Percentiles rank a stretch among this genome's conserved stretches.
phyloP scores from a whole-genome alignment of 2,797 vertebrate species.

The Sorex maritimensis region DNA sequence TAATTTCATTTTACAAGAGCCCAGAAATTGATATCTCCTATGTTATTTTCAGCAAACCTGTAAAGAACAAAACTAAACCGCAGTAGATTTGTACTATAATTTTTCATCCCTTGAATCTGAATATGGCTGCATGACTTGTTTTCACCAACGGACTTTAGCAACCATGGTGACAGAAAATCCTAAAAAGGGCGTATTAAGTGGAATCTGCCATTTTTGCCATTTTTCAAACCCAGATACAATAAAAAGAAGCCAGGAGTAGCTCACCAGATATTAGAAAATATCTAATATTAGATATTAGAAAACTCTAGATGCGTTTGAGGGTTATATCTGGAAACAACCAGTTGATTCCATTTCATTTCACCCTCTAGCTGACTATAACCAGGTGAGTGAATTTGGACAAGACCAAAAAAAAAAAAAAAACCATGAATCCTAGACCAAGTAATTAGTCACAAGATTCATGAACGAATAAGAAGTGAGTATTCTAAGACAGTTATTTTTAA shows the following conservation, averaged over 20 bases:
- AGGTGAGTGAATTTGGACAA: background rate
- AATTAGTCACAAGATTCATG: background rate
- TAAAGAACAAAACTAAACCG: background rate
- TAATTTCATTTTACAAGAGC: background rate
- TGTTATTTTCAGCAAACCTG: background rate
- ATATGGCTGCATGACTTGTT: background rate
- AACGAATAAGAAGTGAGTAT: background rate
- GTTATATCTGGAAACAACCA: background rate
- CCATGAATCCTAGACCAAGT: background rate
- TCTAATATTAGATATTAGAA: background rate
- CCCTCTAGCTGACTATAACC: background rate
- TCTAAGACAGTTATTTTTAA: background rate
- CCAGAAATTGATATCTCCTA: background rate
- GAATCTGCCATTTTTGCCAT: background rate
- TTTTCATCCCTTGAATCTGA: background rate
- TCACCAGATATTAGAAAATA: background rate
- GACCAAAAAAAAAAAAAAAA: background rate
- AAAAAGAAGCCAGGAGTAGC: background rate
- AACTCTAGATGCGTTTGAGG: background rate
- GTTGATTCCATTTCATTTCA: background rate
- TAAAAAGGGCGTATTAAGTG: background rate
- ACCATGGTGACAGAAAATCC: background rate
- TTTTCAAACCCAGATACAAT: background rate
- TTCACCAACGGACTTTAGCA: background rate
- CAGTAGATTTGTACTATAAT: background rate